Evolutionary conservation across 2,113 vertebrate species (phyloP).

Genomic region (Rhinoptilus africanus): DNA sequence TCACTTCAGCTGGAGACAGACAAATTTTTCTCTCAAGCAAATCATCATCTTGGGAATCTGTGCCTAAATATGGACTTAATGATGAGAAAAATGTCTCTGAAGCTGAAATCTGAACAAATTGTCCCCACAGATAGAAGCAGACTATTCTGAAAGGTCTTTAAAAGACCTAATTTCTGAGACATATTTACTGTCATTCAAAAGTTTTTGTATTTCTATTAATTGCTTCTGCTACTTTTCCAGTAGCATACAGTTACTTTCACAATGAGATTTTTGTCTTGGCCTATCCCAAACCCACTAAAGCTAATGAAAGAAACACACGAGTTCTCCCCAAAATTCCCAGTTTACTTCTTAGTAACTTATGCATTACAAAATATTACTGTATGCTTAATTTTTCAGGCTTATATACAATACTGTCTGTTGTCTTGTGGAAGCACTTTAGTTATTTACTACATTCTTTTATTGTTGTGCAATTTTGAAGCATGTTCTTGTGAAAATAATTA

Average conservation of each 20-base stretch:
- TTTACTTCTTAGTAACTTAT: neutral
- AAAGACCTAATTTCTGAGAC: neutral
- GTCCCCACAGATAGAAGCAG: neutral
- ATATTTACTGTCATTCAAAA: neutral
- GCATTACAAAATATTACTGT: neutral
- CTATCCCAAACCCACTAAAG: neutral
- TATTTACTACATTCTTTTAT: neutral
- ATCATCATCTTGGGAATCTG: neutral
- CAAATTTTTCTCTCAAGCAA: neutral
- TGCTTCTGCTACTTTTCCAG: neutral
- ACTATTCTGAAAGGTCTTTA: neutral
- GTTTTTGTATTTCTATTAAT: neutral
- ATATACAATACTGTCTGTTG: neutral
- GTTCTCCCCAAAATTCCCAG: neutral
- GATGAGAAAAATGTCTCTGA: neutral
- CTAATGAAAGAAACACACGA: neutral
- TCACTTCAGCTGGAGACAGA: neutral
- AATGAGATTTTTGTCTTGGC: neutral
- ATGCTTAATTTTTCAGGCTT: neutral
- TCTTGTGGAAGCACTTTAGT: neutral
- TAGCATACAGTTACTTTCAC: neutral
- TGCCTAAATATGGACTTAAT: neutral
- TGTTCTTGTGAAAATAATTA: neutral
- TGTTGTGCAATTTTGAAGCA: neutral
- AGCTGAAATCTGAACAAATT: neutral